Conservation (phyloP, 2,888 invertebrate genomes). For the Caenorhabditis uteleia region DNA sequence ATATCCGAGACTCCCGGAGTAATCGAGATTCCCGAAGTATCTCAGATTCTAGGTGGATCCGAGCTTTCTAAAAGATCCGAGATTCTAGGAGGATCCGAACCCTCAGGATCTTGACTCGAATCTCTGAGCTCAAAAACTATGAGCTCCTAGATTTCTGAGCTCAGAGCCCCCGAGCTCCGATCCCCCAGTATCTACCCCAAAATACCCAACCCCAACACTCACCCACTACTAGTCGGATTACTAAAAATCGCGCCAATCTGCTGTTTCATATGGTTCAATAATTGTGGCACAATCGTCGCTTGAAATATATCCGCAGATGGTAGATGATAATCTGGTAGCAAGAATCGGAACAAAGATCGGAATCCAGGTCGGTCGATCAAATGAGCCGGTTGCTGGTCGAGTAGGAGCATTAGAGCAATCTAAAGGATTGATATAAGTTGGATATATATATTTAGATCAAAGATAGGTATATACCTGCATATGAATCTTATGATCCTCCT, state of each 20-base stretch:
- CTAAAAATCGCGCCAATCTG: conserved; percentile 32
- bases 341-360: conserved; percentile 48
- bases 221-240: conserved; percentile 1
- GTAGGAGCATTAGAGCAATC: conserved; percentile 57
- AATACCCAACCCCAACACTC: background rate
- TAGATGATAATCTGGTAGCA: conserved; percentile 49
- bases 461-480: conserved; percentile 31
- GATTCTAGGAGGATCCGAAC: too few relatives aligned
- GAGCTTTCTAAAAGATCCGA: too few relatives aligned
- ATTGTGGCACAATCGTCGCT: conserved; percentile 40
- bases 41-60: too few relatives aligned
- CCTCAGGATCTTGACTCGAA: too few relatives aligned
- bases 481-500: conserved; percentile 38
- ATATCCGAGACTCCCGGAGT: too few relatives aligned
- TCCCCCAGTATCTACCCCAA: too few relatives aligned
- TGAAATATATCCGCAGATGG: conserved; percentile 47
- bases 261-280: conserved; percentile 41
- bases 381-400: conserved; percentile 54
- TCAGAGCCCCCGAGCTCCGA: too few relatives aligned
- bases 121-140: too few relatives aligned
- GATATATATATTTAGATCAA: background rate
- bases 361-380: conserved; percentile 56
- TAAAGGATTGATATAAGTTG: conserved; percentile 21
- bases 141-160: too few relatives aligned
- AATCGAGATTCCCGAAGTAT: too few relatives aligned